Percentiles rank a stretch among this genome's conserved stretches.
These are phyloP conservation scores for Cherax quadricarinatus DNA, from an alignment of 1,140 invertebrate species.

Conservation along the genomic window DNA sequence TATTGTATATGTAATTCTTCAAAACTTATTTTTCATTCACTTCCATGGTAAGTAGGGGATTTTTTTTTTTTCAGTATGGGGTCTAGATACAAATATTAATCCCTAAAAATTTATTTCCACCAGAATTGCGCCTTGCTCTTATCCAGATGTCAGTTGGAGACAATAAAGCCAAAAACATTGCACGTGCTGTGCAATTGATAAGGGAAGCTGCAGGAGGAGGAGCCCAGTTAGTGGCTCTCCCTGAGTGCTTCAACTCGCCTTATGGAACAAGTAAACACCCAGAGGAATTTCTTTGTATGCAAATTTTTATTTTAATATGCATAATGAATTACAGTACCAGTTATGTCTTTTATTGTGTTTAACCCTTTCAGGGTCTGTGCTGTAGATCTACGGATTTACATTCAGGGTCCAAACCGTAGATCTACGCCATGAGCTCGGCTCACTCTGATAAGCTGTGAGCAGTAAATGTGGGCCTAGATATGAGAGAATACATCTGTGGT, in stretches of 20 bases:
- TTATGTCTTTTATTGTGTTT: neutral
- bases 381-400: no score
- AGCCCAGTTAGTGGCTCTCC: conserved; percentile 88
- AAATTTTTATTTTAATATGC: neutral
- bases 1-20: no score
- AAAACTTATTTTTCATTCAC: no score
- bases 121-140: conserved; percentile 52
- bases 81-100: neutral
- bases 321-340: neutral
- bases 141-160: conserved; percentile 85
- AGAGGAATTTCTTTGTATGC: neutral
- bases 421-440: no score
- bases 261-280: conserved; percentile 87
- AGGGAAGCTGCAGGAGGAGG: conserved; percentile 85
- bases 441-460: no score
- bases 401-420: no score
- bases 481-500: no score
- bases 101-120: neutral
- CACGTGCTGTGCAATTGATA: conserved; percentile 84
- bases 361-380: no score
- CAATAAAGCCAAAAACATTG: conserved; percentile 87
- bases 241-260: conserved; percentile 96
- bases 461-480: no score
- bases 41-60: no score
- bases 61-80: no score